phyloP scores from a whole-genome alignment of 2,113 vertebrate species.

The Sinocyclocheilus anshuiensis region DNA sequence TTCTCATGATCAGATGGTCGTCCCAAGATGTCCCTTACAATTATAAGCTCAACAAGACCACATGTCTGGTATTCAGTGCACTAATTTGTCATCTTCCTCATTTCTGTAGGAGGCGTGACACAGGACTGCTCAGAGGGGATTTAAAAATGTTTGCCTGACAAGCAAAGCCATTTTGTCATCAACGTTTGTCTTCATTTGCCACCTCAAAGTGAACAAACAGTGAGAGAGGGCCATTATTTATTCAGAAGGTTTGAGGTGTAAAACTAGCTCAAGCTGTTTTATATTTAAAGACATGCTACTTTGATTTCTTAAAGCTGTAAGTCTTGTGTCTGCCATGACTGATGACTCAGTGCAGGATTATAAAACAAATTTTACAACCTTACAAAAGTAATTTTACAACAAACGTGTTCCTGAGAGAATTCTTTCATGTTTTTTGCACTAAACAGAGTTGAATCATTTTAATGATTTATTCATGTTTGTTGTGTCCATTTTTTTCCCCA shows the following conservation, averaged over 20 bases:
- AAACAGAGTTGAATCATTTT: not conserved
- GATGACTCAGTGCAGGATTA: slow-evolving; percentile 15
- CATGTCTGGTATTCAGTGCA: not conserved
- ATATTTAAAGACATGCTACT: slow-evolving; percentile 12
- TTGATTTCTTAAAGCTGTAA: slow-evolving; percentile 9
- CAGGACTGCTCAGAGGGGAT: slow-evolving; percentile 17
- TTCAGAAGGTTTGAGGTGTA: slow-evolving; percentile 54
- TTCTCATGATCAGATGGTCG: slow-evolving; percentile 2
- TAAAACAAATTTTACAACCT: not conserved
- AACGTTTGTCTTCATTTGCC: slow-evolving; percentile 35
- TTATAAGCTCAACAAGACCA: not conserved
- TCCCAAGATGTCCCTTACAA: not conserved
- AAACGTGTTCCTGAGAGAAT: not conserved
- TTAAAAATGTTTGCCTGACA: slow-evolving; percentile 37
- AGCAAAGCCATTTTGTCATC: slow-evolving; percentile 56
- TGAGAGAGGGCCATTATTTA: slow-evolving; percentile 63
- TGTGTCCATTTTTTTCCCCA: not conserved
- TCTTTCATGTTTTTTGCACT: not conserved
- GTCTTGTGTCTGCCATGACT: not conserved
- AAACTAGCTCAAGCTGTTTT: slow-evolving; percentile 9
- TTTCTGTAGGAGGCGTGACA: slow-evolving; percentile 14
- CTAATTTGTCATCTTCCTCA: slow-evolving; percentile 5
- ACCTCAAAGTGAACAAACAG: slow-evolving; percentile 60
- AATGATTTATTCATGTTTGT: not conserved
- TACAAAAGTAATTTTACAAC: not conserved